Conservation (phyloP, 2,797 vertebrate genomes). For the Distichodus sexfasciatus region DNA sequence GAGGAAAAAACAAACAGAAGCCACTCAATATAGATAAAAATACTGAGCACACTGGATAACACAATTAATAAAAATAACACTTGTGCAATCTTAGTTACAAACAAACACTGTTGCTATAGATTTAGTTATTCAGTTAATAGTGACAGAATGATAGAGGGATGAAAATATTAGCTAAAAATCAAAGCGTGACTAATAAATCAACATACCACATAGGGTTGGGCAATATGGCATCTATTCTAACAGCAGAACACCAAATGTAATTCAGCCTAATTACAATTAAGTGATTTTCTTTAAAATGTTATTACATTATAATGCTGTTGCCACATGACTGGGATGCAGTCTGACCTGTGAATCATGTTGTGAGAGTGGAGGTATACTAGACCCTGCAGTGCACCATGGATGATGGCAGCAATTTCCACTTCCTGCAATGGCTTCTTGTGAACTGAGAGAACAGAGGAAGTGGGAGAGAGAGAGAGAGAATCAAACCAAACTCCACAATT, state of each 20-base stretch:
- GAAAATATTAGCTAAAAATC: no score
- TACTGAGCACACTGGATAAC: background rate
- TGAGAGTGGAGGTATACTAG: constrained; percentile 91
- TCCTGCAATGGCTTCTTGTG: constrained; percentile 94
- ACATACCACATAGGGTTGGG: no score
- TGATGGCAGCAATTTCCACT: constrained; percentile 91
- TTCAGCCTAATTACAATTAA: no score
- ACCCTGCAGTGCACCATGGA: constrained; percentile 89
- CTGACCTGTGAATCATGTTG: constrained; percentile 94
- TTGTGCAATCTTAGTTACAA: no score
- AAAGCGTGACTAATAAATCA: no score
- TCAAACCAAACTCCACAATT: constrained; percentile 7
- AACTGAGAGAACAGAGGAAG: constrained; percentile 67
- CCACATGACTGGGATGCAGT: background rate
- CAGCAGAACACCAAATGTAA: no score
- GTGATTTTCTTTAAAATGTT: no score
- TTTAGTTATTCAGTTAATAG: no score
- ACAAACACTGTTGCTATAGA: no score
- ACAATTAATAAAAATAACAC: background rate
- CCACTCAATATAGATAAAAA: background rate
- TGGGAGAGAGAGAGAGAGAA: constrained; percentile 1
- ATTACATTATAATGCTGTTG: no score
- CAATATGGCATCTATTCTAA: no score
- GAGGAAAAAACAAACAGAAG: background rate
- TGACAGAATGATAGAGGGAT: no score